Base-by-base conservation (phyloP, 1,140 invertebrate species). In the Vanessa tameamea region DNA sequence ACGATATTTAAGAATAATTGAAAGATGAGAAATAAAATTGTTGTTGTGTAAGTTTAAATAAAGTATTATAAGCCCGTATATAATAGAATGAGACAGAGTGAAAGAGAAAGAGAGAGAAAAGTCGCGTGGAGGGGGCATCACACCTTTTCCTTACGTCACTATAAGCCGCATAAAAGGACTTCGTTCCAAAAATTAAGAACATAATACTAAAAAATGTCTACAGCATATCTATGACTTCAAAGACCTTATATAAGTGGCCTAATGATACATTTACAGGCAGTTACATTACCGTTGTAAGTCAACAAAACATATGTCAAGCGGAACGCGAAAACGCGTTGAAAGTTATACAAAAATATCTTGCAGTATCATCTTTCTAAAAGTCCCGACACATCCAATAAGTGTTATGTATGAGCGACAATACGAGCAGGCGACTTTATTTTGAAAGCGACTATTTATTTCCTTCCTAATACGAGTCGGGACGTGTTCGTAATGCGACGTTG, bases 371-470 rank as follows among this genome's bases (percentile, higher is more conserved):
- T 69, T 64, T 64, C 65, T 75, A 76, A 76, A 68, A 70, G 68
- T 64, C 76, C 43, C 69, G 75, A 69, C 72, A 64, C 64, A 72
- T 67, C 77, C 79, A 81, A 81, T 81, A 78, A 81, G 72, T 76
- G 77, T 81, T 78, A 78, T 73, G 70, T 72, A 74, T 59, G 69
- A 65, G 72, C 67, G 71, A 72, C 74, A 78, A 78, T 75, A 75
- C 64, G 79, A 66, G 55, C 63, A 57, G 43, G 57, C 65, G 71
- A 81, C 67, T 73, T 75, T 76, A 77, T 79, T 79, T 71, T 77
- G 63, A 78, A 73, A 78, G 70, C 51, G 69, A 76, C 74, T 76
- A 76, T 78, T 78, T 76, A 78, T 78, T 78, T 76, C 64, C 64
- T 66, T 61, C 59, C 47, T 72, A 75, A 80, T 61, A 73, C 73